Percentiles rank a stretch among this genome's conserved stretches.
These are phyloP conservation scores for Ectropis crepuscularia DNA, from an alignment of 2,888 invertebrate species.

Conservation along the genomic window DNA sequence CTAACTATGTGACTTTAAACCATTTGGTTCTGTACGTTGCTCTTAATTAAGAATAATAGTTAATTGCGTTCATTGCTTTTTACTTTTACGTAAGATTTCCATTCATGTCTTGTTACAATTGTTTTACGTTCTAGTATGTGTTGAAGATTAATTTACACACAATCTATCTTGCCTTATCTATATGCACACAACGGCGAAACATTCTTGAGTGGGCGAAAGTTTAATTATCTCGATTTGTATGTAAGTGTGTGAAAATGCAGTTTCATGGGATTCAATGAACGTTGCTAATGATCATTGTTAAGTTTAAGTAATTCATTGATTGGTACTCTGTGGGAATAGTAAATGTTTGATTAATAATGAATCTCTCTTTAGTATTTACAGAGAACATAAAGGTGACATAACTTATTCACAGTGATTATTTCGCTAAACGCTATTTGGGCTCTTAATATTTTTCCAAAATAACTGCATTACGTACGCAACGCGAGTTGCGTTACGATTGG, in stretches of 20 bases:
- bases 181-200: conserved; percentile 9
- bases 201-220: conserved; percentile 67
- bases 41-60: conserved; percentile 15
- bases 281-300: not conserved
- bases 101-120: conserved; percentile 26
- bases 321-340: not conserved
- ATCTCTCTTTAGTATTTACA: too few species aligned
- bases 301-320: not conserved
- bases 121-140: conserved; percentile 21
- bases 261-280: conserved; percentile 62
- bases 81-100: conserved; percentile 30
- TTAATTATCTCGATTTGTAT: conserved; percentile 55
- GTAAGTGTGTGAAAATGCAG: conserved; percentile 67
- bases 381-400: too few species aligned
- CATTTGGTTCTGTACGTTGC: not conserved
- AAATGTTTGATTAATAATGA: too few species aligned
- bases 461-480: too few species aligned
- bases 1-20: conserved; percentile 3
- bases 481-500: too few species aligned
- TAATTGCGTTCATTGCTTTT: conserved; percentile 27
- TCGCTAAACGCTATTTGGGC: too few species aligned
- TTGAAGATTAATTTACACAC: conserved; percentile 23
- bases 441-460: too few species aligned
- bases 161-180: conserved; percentile 18
- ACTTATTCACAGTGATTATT: too few species aligned